Evolutionary conservation across 2,113 vertebrate genomes (phyloP).

Genomic region (Oplegnathus fasciatus): DNA sequence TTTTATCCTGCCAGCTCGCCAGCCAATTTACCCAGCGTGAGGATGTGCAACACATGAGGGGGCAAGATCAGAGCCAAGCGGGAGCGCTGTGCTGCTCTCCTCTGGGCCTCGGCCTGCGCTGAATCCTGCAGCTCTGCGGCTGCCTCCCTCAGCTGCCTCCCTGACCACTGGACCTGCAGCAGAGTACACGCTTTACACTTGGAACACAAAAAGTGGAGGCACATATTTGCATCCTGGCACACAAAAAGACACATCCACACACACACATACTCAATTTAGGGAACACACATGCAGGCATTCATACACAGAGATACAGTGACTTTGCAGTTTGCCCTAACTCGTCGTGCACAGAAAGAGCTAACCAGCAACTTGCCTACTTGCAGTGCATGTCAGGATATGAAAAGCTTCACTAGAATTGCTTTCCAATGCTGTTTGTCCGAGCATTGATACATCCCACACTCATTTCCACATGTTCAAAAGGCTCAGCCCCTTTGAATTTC

Average conservation of each 20-base stretch:
- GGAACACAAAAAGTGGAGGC: background rate
- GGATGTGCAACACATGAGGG: conserved; percentile 71
- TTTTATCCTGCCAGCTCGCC: conserved; percentile 17
- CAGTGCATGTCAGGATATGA: background rate
- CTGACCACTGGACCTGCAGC: conserved; percentile 75
- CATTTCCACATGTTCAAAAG: conserved; percentile 25
- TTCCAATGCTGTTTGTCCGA: background rate
- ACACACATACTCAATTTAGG: background rate
- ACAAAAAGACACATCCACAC: conserved; percentile 16
- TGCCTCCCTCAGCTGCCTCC: conserved; percentile 73
- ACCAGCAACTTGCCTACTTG: background rate
- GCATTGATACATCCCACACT: background rate
- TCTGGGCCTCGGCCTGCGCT: conserved; percentile 78
- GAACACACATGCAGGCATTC: background rate
- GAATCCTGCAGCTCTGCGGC: conserved; percentile 76
- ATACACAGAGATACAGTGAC: background rate
- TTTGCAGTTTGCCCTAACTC: background rate
- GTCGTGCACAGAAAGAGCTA: background rate
- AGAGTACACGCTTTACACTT: background rate
- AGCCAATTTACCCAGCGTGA: conserved; percentile 75
- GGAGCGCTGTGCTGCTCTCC: conserved; percentile 70
- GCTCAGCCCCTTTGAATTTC: conserved; percentile 9
- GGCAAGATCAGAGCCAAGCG: conserved; percentile 78
- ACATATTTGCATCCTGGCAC: conserved; percentile 9
- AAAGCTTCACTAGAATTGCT: conserved; percentile 3